Evolutionary conservation across 2,888 invertebrate species (phyloP).

Genomic region (Polyploca ridens): DNA sequence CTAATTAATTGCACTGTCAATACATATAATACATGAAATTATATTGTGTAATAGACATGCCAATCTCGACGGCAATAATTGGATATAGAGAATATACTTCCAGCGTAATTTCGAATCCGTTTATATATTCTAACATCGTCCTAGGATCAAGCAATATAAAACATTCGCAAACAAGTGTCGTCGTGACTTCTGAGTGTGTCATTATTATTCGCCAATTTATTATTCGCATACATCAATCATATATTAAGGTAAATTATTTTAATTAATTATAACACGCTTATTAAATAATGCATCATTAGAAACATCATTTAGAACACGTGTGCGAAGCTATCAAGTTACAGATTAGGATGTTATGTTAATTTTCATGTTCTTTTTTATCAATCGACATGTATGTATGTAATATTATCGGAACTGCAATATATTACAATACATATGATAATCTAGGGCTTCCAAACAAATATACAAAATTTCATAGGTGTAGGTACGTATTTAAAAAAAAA

Average conservation of each 20-base stretch:
- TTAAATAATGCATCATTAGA: constrained; percentile 1
- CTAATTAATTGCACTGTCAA: background rate
- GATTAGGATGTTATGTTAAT: background rate
- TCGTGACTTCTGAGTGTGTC: background rate
- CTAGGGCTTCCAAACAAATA: too few relatives aligned
- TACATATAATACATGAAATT: background rate
- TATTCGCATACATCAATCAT: constrained; percentile 1
- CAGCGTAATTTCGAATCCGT: background rate
- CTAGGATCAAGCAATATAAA: background rate
- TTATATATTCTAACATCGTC: background rate
- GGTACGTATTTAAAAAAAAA: too few relatives aligned
- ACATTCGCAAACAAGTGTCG: background rate
- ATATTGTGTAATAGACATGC: background rate
- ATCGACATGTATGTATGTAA: background rate
- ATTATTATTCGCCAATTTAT: constrained; percentile 1
- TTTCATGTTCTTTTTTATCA: background rate
- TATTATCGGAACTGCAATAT: too few relatives aligned
- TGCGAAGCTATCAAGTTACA: background rate
- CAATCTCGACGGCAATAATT: background rate
- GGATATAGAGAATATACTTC: background rate
- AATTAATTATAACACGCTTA: background rate
- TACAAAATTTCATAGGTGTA: too few relatives aligned
- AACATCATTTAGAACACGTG: background rate
- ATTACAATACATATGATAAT: background rate
- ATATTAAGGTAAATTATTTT: background rate